Evolutionary conservation across 1,140 invertebrate species (phyloP), one percentile per base, ranked within the genome.

Genomic region (Popillia japonica): DNA sequence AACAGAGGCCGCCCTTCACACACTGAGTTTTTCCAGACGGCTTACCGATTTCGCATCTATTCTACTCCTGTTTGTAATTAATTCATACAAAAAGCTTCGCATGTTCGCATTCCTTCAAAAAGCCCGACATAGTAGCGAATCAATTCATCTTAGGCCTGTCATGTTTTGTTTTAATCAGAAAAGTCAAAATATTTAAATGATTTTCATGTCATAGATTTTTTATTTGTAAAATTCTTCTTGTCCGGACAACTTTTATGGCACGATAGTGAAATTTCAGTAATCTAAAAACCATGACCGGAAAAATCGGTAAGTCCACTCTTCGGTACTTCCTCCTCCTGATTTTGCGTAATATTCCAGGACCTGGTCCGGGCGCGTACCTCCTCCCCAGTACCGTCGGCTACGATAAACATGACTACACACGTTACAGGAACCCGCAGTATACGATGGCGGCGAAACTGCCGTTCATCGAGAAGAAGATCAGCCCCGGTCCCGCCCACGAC

Each of bases 341-440:
- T 68, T 68, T 17, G 6, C 64, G 17, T n/a, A 68, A 3, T 68
- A 23, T 68, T 8, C n/a, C 4, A 90, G 91, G 91, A 14, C 91
- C 91, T 72, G 91, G 91, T 40, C 91, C 91, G 6, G 91, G 89
- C 72, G 90, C 90, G 11, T 92, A 92, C 81, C 81, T 82, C 78
- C 84, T 92, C 79, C 91, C 91, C 0, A 85, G 90, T 17, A 88
- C 88, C 20, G 87, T 90, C 8, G 91, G 91, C 11, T 91, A 87
- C 84, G 81, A 87, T 0, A 80, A 85, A 34, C 91, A 92, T 83
- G 91, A 92, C 84, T 85, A 86, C 8, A 88, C 88, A 2, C 89
- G 89, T 17, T 87, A 89, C 79, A 87, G 91, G 17, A 87, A 88
- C 83, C 91, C 91, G 0, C 88, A 90, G 85, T 92, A 88, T 83